Percentiles rank a stretch among this genome's conserved stretches.
phyloP scores from a whole-genome alignment of 1,140 invertebrate genomes.

The Tachypleus tridentatus region DNA sequence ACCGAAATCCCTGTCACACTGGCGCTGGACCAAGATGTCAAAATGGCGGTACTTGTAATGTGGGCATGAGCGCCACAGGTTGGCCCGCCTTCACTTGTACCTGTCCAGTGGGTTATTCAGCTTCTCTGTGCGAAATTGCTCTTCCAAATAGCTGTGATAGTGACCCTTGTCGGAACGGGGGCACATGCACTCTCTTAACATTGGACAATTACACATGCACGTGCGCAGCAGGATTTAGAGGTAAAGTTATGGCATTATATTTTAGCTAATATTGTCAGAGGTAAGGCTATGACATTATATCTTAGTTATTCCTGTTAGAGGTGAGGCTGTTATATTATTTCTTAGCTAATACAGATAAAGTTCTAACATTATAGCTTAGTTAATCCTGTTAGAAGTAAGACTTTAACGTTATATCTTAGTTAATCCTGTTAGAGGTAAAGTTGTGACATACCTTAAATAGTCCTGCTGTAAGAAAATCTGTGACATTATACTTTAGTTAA shows the following conservation, averaged over 20 bases:
- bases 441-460: too few relatives aligned
- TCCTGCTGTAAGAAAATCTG: too few relatives aligned
- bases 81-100: constrained; percentile 68
- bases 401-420: too few relatives aligned
- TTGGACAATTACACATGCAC: constrained; percentile 66
- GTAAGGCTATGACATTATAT: too few relatives aligned
- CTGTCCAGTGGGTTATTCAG: constrained; percentile 80
- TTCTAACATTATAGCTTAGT: neutral
- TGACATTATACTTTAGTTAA: too few relatives aligned
- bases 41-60: constrained; percentile 82
- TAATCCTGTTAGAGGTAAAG: too few relatives aligned
- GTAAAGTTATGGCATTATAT: constrained; percentile 39
- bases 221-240: constrained; percentile 70
- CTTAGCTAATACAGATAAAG: neutral
- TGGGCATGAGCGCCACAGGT: constrained; percentile 47
- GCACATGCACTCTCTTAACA: constrained; percentile 58
- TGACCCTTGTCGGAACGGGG: constrained; percentile 70
- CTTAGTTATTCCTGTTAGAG: neutral
- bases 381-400: too few relatives aligned
- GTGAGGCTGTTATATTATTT: neutral
- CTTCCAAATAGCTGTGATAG: constrained; percentile 82
- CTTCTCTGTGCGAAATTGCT: constrained; percentile 81
- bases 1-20: constrained; percentile 66
- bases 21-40: constrained; percentile 42
- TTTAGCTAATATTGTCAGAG: neutral